Evolutionary conservation across 2,797 vertebrate genomes (phyloP), one percentile per base, ranked within the genome.

Genomic region (Sebastes hopkinsi): DNA sequence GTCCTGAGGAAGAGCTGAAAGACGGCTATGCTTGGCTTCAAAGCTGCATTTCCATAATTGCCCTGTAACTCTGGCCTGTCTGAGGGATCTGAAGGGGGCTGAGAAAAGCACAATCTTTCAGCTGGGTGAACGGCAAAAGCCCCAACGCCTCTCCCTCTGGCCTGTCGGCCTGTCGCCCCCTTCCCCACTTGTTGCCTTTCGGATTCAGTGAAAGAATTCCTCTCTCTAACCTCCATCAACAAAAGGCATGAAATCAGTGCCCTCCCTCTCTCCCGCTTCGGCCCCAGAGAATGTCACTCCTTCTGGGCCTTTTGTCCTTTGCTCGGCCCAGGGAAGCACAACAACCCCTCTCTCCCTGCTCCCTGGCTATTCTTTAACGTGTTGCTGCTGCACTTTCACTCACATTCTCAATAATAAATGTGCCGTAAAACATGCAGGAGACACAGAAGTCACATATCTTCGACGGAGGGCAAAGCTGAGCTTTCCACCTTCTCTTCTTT

Each of bases 1-100:
- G 94, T 96, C 94, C 95, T 84, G 88, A 88, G 92, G 90, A 92
- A 95, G 93, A 95, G 95, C 95, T 97, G 95, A 96, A 96, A 96
- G 96, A 95, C 91, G 90, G 90, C 92, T 96, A 93, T 91, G 95
- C 95, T 94, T 69, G 38, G 96, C 97, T 98, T 99, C 97, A 98
- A 98, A 98, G 97, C 93, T 60, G 56, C 96, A 98, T 99, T 98
- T 98, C 98, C 98, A 99, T 99, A 98, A 98, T 98, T 97, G 97
- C 97, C 96, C 97, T 98, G 97, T 97, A 97, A 98, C 97, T 98
- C 87, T 92, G 97, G 97, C 95, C 96, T 89, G 92, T 93, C 89
- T 94, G 91, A 90, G 77, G 97, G 97, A 97, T 96, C 96, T 96
- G 95, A 96, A 97, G 85, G 89, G 87, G 88, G 88, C 85, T 91